Conservation (phyloP, 1,140 invertebrate species). For the Magallana gigas region DNA sequence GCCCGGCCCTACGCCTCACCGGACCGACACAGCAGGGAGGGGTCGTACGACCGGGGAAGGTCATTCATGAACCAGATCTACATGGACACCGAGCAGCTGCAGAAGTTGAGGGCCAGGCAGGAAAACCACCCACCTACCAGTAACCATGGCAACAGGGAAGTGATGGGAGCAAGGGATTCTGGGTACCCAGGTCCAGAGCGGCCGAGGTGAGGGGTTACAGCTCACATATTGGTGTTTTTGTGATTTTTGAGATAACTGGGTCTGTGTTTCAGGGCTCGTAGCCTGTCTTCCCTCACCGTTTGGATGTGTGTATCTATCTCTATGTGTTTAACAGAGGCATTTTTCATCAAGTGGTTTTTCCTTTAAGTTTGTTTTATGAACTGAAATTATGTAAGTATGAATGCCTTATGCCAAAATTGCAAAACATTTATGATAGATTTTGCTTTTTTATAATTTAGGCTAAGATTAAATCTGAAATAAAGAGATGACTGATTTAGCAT, state of each 20-base stretch:
- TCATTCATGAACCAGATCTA: constrained; percentile 75
- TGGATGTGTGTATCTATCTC: too few species aligned
- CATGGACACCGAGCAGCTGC: constrained; percentile 73
- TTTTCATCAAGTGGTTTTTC: background rate
- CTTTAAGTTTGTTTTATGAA: background rate
- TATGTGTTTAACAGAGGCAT: background rate
- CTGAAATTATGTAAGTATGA: too few species aligned
- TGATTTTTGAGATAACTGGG: background rate
- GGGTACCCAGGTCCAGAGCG: constrained; percentile 59
- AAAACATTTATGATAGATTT: too few species aligned
- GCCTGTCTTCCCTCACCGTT: too few species aligned
- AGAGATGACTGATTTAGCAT: too few species aligned
- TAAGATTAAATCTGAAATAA: too few species aligned
- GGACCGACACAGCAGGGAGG: constrained; percentile 8
- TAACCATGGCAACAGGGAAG: constrained; percentile 49
- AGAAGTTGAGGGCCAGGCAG: constrained; percentile 54
- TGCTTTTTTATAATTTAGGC: too few species aligned
- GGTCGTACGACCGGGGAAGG: constrained; percentile 49
- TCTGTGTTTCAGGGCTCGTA: background rate
- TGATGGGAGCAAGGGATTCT: constrained; percentile 54
- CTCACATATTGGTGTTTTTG: background rate
- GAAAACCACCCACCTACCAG: background rate
- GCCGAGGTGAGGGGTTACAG: constrained; percentile 65
- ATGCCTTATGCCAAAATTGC: too few species aligned
- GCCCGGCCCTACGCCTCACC: constrained; percentile 41